Evolutionary conservation across 1,140 invertebrate genomes (phyloP).

Genomic region (Cherax destructor): DNA sequence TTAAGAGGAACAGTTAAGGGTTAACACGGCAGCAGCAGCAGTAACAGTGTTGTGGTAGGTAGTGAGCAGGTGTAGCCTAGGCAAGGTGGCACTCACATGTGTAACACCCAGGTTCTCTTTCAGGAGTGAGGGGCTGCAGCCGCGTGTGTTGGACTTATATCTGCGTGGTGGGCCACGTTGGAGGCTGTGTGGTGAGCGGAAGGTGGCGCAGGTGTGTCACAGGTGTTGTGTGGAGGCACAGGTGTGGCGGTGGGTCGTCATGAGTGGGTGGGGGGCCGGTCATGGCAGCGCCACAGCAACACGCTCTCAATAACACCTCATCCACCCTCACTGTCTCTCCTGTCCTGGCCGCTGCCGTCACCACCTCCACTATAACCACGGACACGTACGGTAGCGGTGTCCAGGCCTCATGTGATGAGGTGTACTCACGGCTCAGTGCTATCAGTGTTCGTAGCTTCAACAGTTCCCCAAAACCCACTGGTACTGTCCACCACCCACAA

Average conservation of each 20-base stretch:
- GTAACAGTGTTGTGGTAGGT: too few species aligned
- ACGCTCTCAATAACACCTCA: constrained; percentile 39
- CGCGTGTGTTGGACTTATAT: constrained; percentile 34
- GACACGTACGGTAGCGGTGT: constrained; percentile 16
- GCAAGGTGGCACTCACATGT: background rate
- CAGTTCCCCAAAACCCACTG: background rate
- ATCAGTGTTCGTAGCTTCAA: background rate
- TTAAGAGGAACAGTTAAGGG: too few species aligned
- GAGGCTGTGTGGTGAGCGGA: constrained; percentile 5
- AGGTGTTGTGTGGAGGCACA: constrained; percentile 25
- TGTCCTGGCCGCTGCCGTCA: background rate
- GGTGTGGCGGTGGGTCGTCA: constrained; percentile 45
- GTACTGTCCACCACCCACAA: background rate
- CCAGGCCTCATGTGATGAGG: background rate
- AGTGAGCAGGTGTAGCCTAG: background rate
- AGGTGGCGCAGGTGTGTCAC: constrained; percentile 21
- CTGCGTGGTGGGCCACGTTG: constrained; percentile 13
- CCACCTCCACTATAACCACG: background rate
- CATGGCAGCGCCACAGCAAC: constrained; percentile 62
- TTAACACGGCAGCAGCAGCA: too few species aligned
- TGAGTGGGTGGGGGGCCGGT: constrained; percentile 37
- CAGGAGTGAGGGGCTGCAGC: constrained; percentile 43
- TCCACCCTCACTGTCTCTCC: background rate
- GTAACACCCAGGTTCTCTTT: constrained; percentile 47
- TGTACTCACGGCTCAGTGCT: constrained; percentile 7